Conservation (phyloP, 2,888 invertebrate genomes). For the Anthophora plumipes region DNA sequence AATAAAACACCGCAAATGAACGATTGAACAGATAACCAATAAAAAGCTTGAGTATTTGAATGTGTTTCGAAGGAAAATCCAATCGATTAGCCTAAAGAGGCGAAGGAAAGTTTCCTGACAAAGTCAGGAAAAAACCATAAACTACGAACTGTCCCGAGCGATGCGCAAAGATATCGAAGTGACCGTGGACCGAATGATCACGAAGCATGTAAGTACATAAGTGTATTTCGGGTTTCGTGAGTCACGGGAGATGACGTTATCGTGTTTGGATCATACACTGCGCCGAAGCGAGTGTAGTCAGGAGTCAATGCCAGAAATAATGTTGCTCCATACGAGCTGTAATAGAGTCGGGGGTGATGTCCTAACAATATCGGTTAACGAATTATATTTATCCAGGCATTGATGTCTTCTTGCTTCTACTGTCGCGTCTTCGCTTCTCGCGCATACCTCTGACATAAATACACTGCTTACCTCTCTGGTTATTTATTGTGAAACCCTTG, state of each 20-base stretch:
- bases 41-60: too few species aligned
- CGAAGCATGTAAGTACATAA: conserved; percentile 31
- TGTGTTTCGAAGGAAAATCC: too few species aligned
- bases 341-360: conserved; percentile 74
- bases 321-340: conserved; percentile 72
- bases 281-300: conserved; percentile 46
- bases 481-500: not conserved
- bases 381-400: conserved; percentile 80
- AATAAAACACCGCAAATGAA: too few species aligned
- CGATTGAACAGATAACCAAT: too few species aligned
- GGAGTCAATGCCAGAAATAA: conserved; percentile 83
- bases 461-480: not conserved
- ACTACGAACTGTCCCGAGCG: not conserved
- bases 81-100: too few species aligned
- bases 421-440: not conserved
- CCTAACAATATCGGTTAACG: conserved; percentile 79
- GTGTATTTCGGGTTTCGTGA: conserved; percentile 78
- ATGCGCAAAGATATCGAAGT: not conserved
- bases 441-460: not conserved
- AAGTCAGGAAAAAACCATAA: not conserved
- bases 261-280: conserved; percentile 70
- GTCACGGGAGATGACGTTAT: conserved; percentile 78
- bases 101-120: not conserved
- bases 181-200: conserved; percentile 44
- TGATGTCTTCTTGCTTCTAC: conserved; percentile 34